phyloP scores from a whole-genome alignment of 1,140 invertebrate genomes.

The Calliopsis andreniformis region DNA sequence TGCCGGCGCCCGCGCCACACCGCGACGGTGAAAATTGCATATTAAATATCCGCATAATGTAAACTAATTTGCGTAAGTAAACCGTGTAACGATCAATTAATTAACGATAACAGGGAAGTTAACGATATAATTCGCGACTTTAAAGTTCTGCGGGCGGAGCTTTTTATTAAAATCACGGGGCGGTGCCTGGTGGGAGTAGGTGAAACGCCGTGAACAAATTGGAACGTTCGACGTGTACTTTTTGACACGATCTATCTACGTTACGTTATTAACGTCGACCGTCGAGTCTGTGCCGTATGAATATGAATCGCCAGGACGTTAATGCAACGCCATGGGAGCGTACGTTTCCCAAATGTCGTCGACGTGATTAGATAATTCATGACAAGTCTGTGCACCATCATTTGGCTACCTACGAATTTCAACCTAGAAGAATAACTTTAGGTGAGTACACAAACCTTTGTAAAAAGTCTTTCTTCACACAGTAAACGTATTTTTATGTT shows the following conservation, averaged over 20 bases:
- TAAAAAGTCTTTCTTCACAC: no score
- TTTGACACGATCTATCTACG: background rate
- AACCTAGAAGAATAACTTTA: no score
- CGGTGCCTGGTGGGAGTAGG: background rate
- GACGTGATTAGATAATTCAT: constrained; percentile 42
- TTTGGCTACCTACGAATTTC: background rate
- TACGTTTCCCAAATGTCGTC: constrained; percentile 15
- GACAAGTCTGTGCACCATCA: background rate
- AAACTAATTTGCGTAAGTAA: constrained; percentile 40
- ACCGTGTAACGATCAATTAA: constrained; percentile 39
- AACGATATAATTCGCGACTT: background rate
- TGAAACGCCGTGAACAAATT: background rate
- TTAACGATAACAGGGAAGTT: constrained; percentile 22
- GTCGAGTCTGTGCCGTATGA: constrained; percentile 18
- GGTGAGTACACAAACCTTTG: no score
- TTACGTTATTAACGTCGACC: constrained; percentile 9
- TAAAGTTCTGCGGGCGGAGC: no score
- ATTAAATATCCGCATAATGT: constrained; percentile 33
- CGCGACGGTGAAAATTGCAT: constrained; percentile 18
- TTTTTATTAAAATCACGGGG: background rate
- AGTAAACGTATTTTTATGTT: no score
- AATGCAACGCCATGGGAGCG: constrained; percentile 22
- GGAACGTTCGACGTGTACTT: background rate
- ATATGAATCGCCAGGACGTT: constrained; percentile 26
- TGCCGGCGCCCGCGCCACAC: background rate